phyloP scores from a whole-genome alignment of 1,140 invertebrate species.

The Parasteatoda tepidariorum region DNA sequence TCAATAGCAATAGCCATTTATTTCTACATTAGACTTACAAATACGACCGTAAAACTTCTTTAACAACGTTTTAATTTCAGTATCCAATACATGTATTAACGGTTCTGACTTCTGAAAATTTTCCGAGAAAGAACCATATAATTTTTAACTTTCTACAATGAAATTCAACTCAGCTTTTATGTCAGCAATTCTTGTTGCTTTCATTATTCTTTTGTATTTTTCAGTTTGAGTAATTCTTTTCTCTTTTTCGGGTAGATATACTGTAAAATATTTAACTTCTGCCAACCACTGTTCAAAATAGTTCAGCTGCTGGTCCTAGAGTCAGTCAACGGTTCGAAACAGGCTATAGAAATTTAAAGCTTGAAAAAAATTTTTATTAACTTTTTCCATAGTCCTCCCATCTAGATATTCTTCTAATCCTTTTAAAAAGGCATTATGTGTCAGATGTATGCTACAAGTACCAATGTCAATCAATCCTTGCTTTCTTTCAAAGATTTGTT shows the following conservation, averaged over 20 bases:
- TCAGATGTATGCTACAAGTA: constrained; percentile 63
- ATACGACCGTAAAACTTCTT: too few relatives aligned
- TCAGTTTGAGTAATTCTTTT: neutral
- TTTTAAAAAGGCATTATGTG: constrained; percentile 41
- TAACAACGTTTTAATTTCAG: neutral
- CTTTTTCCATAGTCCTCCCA: constrained; percentile 63
- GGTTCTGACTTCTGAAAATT: neutral
- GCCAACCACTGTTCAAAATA: constrained; percentile 63
- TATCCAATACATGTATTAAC: neutral
- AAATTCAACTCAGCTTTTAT: neutral
- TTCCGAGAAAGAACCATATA: neutral
- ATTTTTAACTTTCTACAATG: neutral
- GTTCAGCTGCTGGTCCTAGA: constrained; percentile 52
- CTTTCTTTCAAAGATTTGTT: neutral
- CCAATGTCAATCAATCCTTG: constrained; percentile 55
- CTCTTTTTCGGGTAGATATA: constrained; percentile 30
- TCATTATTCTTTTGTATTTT: constrained; percentile 6
- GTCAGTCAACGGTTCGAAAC: constrained; percentile 63
- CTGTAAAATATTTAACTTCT: constrained; percentile 59
- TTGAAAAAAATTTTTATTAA: constrained; percentile 52
- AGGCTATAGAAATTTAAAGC: constrained; percentile 64
- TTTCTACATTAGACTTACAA: too few relatives aligned
- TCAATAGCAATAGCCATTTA: too few relatives aligned
- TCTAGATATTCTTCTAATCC: constrained; percentile 62
- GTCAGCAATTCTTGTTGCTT: neutral